These are phyloP conservation scores for Sarotherodon lohbergeri DNA, from an alignment of 2,113 vertebrate genomes.

Conservation along the genomic window DNA sequence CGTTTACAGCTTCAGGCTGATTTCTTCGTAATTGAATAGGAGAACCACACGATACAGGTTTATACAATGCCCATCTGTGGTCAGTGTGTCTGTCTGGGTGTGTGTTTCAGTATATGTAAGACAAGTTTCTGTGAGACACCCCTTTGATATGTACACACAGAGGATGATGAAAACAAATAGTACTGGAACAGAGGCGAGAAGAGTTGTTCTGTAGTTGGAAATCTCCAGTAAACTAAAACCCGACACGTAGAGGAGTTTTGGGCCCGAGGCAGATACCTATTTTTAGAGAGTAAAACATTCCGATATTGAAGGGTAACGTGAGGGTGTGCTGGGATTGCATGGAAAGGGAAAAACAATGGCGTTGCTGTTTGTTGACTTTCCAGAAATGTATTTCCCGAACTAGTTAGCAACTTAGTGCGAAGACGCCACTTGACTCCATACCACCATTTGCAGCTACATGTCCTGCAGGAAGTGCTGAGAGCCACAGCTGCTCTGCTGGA, in stretches of 20 bases:
- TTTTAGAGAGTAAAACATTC: not conserved
- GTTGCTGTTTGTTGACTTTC: not conserved
- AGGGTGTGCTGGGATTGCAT: not conserved
- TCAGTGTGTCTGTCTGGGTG: not conserved
- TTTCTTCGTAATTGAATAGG: not conserved
- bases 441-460: not conserved
- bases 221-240: not conserved
- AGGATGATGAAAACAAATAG: not conserved
- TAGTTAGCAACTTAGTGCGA: not conserved
- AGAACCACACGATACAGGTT: conserved; percentile 15
- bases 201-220: not conserved
- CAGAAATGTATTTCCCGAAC: not conserved
- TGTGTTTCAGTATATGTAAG: not conserved
- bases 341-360: not conserved
- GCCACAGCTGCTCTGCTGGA: not conserved
- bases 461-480: not conserved
- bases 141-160: not conserved
- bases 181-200: not conserved
- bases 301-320: not conserved
- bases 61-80: not conserved
- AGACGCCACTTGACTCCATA: not conserved
- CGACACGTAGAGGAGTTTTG: not conserved
- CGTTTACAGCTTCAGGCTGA: conserved; percentile 11
- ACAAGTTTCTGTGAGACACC: not conserved
- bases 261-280: not conserved